Conservation (phyloP, 2,888 invertebrate genomes). For the Acholoe squamosa region DNA sequence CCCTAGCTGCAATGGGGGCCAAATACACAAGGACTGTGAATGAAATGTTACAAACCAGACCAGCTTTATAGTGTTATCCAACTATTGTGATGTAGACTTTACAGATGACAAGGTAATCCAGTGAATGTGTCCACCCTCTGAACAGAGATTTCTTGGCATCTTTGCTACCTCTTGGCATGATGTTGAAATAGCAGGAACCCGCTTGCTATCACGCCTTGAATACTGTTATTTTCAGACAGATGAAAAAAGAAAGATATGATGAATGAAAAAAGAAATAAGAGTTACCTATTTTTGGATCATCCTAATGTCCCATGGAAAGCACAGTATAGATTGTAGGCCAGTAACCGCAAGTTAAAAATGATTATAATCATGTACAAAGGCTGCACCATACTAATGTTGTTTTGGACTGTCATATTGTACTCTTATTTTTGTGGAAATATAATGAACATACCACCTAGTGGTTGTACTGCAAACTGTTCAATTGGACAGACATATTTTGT, state of each 20-base stretch:
- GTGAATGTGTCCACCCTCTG: not conserved
- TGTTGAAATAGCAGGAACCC: not conserved
- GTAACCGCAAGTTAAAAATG: not conserved
- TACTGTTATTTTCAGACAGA: slow-evolving; percentile 2
- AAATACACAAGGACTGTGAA: no score
- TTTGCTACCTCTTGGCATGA: slow-evolving; percentile 24
- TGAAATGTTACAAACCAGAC: no score
- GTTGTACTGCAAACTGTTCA: slow-evolving; percentile 48
- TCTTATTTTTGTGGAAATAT: slow-evolving; percentile 34
- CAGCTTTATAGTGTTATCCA: not conserved
- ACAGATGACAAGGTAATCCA: not conserved
- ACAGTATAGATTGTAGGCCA: not conserved
- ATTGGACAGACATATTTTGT: slow-evolving; percentile 29
- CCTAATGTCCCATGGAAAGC: not conserved
- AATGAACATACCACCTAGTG: not conserved
- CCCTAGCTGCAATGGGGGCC: no score
- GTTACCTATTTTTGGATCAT: not conserved
- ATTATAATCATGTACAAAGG: not conserved
- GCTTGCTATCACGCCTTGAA: not conserved
- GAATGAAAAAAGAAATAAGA: not conserved
- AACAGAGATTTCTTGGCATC: slow-evolving; percentile 23
- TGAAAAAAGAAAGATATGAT: not conserved
- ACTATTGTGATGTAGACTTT: slow-evolving; percentile 31
- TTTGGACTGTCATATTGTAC: slow-evolving; percentile 45
- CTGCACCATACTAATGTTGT: not conserved